Evolutionary conservation across 2,888 invertebrate species (phyloP), one percentile per base, ranked within the genome.

Genomic region (Hetaerina titia): DNA sequence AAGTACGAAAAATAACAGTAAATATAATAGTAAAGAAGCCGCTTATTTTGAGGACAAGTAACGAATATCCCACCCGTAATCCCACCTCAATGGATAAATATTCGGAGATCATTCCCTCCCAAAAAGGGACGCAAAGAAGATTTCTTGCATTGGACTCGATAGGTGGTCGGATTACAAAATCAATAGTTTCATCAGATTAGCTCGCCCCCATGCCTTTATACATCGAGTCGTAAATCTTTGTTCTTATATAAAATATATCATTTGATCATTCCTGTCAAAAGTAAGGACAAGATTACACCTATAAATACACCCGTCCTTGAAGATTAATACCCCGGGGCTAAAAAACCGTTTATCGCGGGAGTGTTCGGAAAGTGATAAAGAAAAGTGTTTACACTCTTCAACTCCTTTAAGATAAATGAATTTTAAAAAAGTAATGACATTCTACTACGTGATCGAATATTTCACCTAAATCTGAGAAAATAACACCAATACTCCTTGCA

Each of bases 121-220:
- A 15, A 11, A 31, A 81, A 2, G 31, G 15, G 13, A 31, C 15
- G 25, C 13, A 81, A 81, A 81, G 31, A 31, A 7, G 81, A 81
- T 31, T 31, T 81, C 81, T 81, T 15, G 81, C 81, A 15, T 4
- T 81, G 31, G 31, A 81, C 31, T 81, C 81, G 81, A 81, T 81
- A 31, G 31, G 9, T 81, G 13, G 9, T 81, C 81, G 25, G 81
- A 81, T 81, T 81, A 15, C 11, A 81, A 31, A 31, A 81, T 81
- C 81, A 15, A 81, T 81, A 81, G 31, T 31, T 81, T 81, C 81
- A 81, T 81, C 81, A 81, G 81, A 81, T 81, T 81, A 81, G 81
- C 81, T 15, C 81, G 13, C 25, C 31, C 25, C 31, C 25, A 13
- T 25, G 81, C 6, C 25, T 25, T 31, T 15, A 81, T 69, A n/a